phyloP scores from a whole-genome alignment of 2,888 invertebrate genomes.

The Podabrus alpinus region DNA sequence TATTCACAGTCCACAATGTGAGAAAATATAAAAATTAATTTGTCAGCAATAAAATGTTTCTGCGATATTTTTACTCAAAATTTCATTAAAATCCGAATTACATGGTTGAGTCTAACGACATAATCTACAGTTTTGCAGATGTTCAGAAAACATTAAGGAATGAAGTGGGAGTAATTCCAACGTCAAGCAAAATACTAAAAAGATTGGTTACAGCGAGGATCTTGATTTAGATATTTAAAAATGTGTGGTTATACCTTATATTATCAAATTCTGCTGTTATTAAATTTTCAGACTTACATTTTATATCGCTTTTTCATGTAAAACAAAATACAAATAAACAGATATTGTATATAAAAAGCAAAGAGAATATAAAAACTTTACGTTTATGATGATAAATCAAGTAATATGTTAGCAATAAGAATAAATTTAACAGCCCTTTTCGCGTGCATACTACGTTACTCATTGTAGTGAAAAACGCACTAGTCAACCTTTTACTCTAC shows the following conservation, averaged over 20 bases:
- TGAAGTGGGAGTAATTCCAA: not conserved
- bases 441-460: not conserved
- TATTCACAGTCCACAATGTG: not conserved
- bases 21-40: not conserved
- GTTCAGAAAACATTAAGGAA: not conserved
- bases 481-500: constrained; percentile 14
- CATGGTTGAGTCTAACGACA: not conserved
- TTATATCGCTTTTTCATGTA: not conserved
- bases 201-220: not conserved
- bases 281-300: not conserved
- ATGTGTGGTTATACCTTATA: too few species aligned
- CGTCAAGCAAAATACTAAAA: not conserved
- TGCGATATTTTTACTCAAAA: not conserved
- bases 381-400: not conserved
- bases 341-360: not conserved
- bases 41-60: not conserved
- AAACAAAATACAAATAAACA: not conserved
- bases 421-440: not conserved
- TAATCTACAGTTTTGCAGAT: not conserved
- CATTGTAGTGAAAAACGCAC: not conserved
- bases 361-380: not conserved
- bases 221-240: not conserved
- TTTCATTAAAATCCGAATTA: not conserved
- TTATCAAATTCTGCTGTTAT: not conserved
- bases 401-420: not conserved